These are phyloP conservation scores for Cardiocondyla obscurior DNA, from an alignment of 1,140 invertebrate species.

Conservation along the genomic window DNA sequence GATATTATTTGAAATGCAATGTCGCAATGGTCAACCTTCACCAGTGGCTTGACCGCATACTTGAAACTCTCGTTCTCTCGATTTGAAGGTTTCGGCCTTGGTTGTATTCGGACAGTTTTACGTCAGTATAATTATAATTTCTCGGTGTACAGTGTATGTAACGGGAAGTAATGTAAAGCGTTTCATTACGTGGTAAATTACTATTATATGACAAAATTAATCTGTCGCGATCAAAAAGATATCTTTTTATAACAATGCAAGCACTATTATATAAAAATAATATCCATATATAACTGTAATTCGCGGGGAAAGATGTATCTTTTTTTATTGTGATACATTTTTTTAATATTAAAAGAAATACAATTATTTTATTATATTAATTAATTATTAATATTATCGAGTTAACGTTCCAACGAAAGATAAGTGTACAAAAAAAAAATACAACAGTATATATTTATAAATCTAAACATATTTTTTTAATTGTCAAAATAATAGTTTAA, in stretches of 20 bases:
- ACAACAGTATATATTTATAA: background rate
- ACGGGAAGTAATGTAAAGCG: background rate
- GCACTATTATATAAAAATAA: background rate
- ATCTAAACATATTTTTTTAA: background rate
- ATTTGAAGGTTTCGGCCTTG: conserved; percentile 42
- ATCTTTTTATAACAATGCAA: background rate
- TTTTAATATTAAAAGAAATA: background rate
- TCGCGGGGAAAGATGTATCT: background rate
- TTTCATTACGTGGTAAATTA: background rate
- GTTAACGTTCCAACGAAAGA: background rate
- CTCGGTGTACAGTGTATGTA: background rate
- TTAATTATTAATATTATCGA: too few relatives aligned
- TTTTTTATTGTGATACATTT: background rate
- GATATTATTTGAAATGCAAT: background rate
- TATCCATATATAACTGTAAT: background rate
- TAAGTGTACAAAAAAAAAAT: background rate
- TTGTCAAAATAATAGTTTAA: background rate
- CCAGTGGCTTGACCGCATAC: background rate
- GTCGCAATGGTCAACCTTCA: background rate
- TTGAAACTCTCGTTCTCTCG: background rate
- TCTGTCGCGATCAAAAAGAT: background rate
- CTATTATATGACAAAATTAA: too few relatives aligned
- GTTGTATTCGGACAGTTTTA: conserved; percentile 6
- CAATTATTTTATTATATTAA: too few relatives aligned
- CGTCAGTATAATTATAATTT: conserved; percentile 30